phyloP scores from a whole-genome alignment of 2,113 vertebrate species.

The Coryphaenoides rupestris region DNA sequence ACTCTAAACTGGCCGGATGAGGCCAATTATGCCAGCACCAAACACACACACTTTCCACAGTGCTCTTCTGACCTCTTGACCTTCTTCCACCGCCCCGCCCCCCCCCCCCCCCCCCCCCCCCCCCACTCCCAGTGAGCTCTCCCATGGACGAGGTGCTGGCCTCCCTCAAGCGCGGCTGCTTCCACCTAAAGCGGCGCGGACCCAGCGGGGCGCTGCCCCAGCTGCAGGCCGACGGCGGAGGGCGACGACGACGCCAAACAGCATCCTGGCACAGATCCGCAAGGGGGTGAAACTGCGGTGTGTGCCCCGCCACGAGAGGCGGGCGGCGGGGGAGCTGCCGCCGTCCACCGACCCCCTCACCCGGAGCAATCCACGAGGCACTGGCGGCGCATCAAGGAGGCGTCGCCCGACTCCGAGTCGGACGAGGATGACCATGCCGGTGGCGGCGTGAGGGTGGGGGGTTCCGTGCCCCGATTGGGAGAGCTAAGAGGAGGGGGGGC shows the following conservation, averaged over 20 bases:
- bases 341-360: constrained; percentile 87
- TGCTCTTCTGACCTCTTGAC: too few relatives aligned
- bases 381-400: constrained; percentile 96
- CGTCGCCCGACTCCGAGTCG: constrained; percentile 94
- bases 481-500: constrained; percentile 72
- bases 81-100: too few relatives aligned
- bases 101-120: not conserved
- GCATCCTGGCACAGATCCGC: constrained; percentile 96
- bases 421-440: constrained; percentile 80
- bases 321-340: constrained; percentile 75
- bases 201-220: constrained; percentile 80
- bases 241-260: constrained; percentile 93
- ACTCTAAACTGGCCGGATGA: too few relatives aligned
- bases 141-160: constrained; percentile 98
- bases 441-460: too few relatives aligned
- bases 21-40: too few relatives aligned
- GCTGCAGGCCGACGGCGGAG: constrained; percentile 57
- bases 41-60: too few relatives aligned
- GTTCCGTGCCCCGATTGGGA: constrained; percentile 89
- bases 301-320: constrained; percentile 81
- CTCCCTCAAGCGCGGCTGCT: constrained; percentile 95
- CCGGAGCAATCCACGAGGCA: constrained; percentile 94
- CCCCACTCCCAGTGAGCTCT: constrained; percentile 82
- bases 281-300: constrained; percentile 93
- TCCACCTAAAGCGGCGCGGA: constrained; percentile 94